Evolutionary conservation across 2,888 invertebrate genomes (phyloP).

Genomic region (Piscicola geometra): DNA sequence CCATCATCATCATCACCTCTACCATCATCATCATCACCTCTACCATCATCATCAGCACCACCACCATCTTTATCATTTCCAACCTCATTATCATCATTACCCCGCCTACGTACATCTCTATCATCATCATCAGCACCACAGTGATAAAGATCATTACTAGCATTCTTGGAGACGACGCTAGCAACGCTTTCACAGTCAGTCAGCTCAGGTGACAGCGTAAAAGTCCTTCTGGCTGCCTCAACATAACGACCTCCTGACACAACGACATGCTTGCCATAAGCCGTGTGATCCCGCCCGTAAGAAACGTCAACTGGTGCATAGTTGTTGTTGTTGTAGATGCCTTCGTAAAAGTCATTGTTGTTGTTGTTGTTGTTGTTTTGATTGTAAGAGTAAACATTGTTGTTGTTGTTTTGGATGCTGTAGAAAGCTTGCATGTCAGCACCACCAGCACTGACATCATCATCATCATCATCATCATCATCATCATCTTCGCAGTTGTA

Average conservation of each 20-base stretch:
- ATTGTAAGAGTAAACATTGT: not conserved
- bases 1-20: conserved; percentile 8
- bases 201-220: conserved; percentile 74
- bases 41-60: not conserved
- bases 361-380: not conserved
- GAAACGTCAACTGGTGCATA: no score
- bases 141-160: not conserved
- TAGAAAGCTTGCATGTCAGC: not conserved
- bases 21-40: conserved; percentile 17
- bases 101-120: conserved; percentile 54
- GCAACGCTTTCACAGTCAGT: conserved; percentile 87
- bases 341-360: not conserved
- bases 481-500: not conserved
- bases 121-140: conserved; percentile 8
- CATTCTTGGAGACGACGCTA: conserved; percentile 56
- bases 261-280: no score
- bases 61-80: conserved; percentile 58
- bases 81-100: conserved; percentile 85
- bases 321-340: not conserved
- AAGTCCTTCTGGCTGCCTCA: conserved; percentile 34
- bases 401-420: not conserved
- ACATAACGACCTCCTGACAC: no score
- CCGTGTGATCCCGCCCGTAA: no score
- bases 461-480: conserved; percentile 1
- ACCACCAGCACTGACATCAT: not conserved